Conservation (phyloP, 1,140 invertebrate species). For the Agrilus planipennis region DNA sequence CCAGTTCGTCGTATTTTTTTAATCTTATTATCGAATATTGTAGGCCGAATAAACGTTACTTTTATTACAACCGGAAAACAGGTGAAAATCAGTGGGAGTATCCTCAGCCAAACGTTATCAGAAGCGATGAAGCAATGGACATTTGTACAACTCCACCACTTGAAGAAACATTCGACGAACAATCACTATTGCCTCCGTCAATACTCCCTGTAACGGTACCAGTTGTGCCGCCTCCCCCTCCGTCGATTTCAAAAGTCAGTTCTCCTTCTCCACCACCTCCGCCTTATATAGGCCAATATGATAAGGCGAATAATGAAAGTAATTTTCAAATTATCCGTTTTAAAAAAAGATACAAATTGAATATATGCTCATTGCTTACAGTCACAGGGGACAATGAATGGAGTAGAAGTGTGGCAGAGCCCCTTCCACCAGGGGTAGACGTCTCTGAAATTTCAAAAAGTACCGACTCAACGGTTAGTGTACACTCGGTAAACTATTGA, state of each 20-base stretch:
- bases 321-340: too few relatives aligned
- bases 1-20: neutral
- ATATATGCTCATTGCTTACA: too few relatives aligned
- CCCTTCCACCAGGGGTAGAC: conserved; percentile 41
- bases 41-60: conserved; percentile 58
- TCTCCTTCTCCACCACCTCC: conserved; percentile 30
- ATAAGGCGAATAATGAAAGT: conserved; percentile 4
- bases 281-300: conserved; percentile 22
- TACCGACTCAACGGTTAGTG: conserved; percentile 14
- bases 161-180: too few relatives aligned
- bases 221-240: conserved; percentile 26
- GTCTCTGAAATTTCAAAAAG: conserved; percentile 21
- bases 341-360: too few relatives aligned
- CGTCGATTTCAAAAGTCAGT: conserved; percentile 15
- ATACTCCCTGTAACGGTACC: conserved; percentile 16
- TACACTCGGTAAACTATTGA: too few relatives aligned
- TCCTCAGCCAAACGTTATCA: conserved; percentile 42
- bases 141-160: conserved; percentile 47
- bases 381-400: too few relatives aligned
- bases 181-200: too few relatives aligned
- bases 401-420: conserved; percentile 23
- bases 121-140: conserved; percentile 49
- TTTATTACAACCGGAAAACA: conserved; percentile 47
- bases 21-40: conserved; percentile 29
- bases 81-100: conserved; percentile 55